A percentile compares a stretch with the other conserved stretches of the same genome.
Evolutionary conservation across 2,888 invertebrate species (phyloP).

Genomic region (Taenaris catops): DNA sequence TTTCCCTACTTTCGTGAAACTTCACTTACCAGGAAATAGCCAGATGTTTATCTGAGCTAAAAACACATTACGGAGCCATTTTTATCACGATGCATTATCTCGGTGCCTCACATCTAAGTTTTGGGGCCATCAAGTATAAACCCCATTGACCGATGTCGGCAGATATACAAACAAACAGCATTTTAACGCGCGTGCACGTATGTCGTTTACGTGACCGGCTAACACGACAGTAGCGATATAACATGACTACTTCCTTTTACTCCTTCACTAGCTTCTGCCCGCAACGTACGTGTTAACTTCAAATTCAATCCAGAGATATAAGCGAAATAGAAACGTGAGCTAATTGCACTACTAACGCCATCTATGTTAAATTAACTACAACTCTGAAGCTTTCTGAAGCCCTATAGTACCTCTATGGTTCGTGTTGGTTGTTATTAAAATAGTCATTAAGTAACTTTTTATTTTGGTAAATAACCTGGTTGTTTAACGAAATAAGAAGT

Average conservation of each 20-base stretch:
- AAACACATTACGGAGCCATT: slow-evolving; percentile 12
- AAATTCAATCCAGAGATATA: too few relatives aligned
- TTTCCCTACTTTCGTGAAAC: slow-evolving; percentile 1
- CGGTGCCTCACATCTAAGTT: slow-evolving; percentile 13
- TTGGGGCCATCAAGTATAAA: slow-evolving; percentile 24
- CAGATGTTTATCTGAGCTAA: slow-evolving; percentile 29
- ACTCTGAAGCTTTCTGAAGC: too few relatives aligned
- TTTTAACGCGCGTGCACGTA: slow-evolving; percentile 49
- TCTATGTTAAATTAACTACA: too few relatives aligned
- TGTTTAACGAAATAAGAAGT: too few relatives aligned
- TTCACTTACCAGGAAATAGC: slow-evolving; percentile 12
- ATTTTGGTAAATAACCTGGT: too few relatives aligned
- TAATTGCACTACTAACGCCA: too few relatives aligned
- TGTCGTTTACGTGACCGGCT: slow-evolving; percentile 58
- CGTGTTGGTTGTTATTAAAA: too few relatives aligned
- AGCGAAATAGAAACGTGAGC: too few relatives aligned
- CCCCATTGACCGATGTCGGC: slow-evolving; percentile 31
- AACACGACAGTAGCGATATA: slow-evolving; percentile 48
- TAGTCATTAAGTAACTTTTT: too few relatives aligned
- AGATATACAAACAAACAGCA: slow-evolving; percentile 50
- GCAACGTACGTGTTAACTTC: too few relatives aligned
- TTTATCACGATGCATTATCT: slow-evolving; percentile 26
- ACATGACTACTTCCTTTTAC: slow-evolving; percentile 17
- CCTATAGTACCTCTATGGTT: too few relatives aligned
- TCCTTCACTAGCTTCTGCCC: too few relatives aligned